phyloP scores from a whole-genome alignment of 2,113 vertebrate genomes.

The Rhabdomys dilectus region DNA sequence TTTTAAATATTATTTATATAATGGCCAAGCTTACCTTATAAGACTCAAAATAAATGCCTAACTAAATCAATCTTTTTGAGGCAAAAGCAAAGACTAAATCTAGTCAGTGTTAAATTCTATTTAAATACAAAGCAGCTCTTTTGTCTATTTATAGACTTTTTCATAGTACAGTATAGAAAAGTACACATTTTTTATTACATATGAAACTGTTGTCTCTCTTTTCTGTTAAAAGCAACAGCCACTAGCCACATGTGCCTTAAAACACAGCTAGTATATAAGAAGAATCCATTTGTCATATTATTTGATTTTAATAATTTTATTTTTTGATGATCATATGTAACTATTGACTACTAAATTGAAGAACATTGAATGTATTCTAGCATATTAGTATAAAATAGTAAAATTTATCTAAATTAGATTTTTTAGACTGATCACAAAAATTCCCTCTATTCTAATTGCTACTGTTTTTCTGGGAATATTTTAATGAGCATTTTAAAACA shows the following conservation, averaged over 20 bases:
- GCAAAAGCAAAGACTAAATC: neutral
- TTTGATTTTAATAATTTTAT: conserved; percentile 14
- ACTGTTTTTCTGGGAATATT: neutral
- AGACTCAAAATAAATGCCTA: neutral
- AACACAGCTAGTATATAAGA: neutral
- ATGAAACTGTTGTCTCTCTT: neutral
- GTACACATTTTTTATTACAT: neutral
- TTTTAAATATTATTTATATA: neutral
- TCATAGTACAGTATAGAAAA: neutral
- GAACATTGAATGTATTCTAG: neutral
- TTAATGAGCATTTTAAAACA: neutral
- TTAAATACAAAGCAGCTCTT: neutral
- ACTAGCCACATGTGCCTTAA: neutral
- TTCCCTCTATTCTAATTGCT: neutral
- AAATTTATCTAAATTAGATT: conserved; percentile 21
- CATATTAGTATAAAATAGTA: neutral
- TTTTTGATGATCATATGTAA: neutral
- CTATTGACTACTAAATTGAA: neutral
- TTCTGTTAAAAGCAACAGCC: neutral
- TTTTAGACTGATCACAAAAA: neutral
- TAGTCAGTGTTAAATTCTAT: neutral
- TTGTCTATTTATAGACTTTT: neutral
- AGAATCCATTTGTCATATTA: neutral
- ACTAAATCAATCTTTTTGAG: neutral
- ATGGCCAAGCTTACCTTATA: neutral